These are phyloP conservation scores for Megalurothrips usitatus DNA, from an alignment of 2,888 invertebrate species.

Conservation along the genomic window DNA sequence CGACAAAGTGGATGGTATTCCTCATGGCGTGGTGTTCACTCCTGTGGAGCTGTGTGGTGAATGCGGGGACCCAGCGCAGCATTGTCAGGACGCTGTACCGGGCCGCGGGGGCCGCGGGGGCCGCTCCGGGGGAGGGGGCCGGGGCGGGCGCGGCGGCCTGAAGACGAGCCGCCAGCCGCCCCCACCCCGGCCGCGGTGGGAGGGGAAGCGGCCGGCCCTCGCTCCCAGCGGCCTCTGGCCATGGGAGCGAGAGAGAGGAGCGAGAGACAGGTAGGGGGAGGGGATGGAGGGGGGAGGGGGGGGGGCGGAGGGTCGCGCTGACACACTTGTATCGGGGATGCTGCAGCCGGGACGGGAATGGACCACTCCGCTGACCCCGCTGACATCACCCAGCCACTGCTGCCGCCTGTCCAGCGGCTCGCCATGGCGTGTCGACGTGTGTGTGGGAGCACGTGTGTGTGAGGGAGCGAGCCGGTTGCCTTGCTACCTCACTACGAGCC, in stretches of 20 bases:
- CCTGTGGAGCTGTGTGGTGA: constrained; percentile 21
- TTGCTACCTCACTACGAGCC: neutral
- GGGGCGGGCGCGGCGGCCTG: neutral
- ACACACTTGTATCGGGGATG: constrained; percentile 22
- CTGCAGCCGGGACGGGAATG: neutral
- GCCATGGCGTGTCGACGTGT: neutral
- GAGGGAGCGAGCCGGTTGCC: neutral
- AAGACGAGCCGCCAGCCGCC: neutral
- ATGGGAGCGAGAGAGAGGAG: too few species aligned
- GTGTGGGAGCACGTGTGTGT: neutral
- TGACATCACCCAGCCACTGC: neutral
- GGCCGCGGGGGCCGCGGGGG: neutral
- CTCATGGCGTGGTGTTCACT: constrained; percentile 18
- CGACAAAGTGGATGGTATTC: constrained; percentile 14
- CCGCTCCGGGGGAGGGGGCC: neutral
- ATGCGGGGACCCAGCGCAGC: neutral
- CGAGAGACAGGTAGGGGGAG: too few species aligned
- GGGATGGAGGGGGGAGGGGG: neutral
- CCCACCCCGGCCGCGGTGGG: neutral
- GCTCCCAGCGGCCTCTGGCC: neutral
- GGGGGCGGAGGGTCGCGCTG: constrained; percentile 1
- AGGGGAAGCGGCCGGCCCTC: neutral
- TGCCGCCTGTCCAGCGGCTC: neutral
- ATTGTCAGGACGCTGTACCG: constrained; percentile 6
- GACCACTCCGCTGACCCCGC: constrained; percentile 21